Evolutionary conservation across 2,797 vertebrate genomes (phyloP), one percentile per base, ranked within the genome.

Genomic region (Lithobates pipiens): DNA sequence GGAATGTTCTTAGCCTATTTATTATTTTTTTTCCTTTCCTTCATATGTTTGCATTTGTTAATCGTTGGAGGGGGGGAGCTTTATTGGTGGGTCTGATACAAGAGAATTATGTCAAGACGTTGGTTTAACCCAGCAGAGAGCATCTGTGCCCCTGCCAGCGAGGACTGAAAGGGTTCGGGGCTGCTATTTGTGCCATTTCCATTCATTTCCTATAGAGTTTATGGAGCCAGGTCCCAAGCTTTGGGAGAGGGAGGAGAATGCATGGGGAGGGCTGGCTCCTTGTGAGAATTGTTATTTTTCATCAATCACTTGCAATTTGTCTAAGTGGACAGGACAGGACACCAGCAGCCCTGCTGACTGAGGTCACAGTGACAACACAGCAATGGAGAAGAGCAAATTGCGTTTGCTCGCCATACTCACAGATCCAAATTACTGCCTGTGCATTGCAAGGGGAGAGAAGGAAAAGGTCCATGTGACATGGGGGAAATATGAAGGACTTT

Each of bases 401-500:
- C 89, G 89, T 91, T 91, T 90, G 88, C 90, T 90, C 88, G 84
- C 88, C 89, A 88, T 32, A 89, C 91, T 89, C 90, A 87, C 90
- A 76, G 90, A 88, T 89, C 90, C 90, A 84, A 89, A 89, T 88
- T 88, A 89, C 88, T 89, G 88, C 80, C 92, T 93, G 89, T 91
- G 93, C 91, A 89, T 36, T 88, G 89, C 68, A 91, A 89, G 90
- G 90, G 91, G 90, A 91, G 90, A 93, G 94, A 91, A 92, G 93
- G 92, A 36, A 93, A 93, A 92, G 94, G 92, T 95, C 94, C 95
- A 95, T 95, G 96, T 97, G 96, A 97, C 96, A 96, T 89, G 92
- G 94, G 94, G 96, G 95, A 95, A 96, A 96, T 96, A 97, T 97
- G 96, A 97, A 94, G 96, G 95, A 96, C 96, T 97, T 95, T 97